Conservation (phyloP, 1,140 invertebrate genomes). For the Hyposmocoma kahamanoa region DNA sequence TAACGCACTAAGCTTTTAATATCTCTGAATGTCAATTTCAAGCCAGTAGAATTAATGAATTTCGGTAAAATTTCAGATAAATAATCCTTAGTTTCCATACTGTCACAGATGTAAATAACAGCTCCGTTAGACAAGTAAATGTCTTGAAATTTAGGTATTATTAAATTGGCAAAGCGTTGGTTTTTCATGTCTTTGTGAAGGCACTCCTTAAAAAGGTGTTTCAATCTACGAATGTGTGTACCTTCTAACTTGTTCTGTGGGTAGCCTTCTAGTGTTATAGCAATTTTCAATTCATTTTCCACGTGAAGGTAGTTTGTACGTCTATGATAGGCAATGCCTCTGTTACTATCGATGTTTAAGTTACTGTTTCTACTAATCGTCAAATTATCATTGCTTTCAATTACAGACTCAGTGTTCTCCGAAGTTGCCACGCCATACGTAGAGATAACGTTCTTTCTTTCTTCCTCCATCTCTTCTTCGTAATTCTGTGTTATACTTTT, state of each 20-base stretch:
- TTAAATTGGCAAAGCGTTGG: constrained; percentile 43
- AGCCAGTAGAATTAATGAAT: constrained; percentile 45
- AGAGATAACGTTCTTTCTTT: constrained; percentile 7
- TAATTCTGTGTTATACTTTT: constrained; percentile 12
- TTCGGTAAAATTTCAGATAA: constrained; percentile 47
- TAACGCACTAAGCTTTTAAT: constrained; percentile 49
- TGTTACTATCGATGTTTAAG: constrained; percentile 51
- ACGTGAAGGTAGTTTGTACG: constrained; percentile 60
- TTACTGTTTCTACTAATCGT: constrained; percentile 33
- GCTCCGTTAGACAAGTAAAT: constrained; percentile 58
- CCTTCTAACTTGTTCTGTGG: constrained; percentile 56
- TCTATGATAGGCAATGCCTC: constrained; percentile 56
- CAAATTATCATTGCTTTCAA: constrained; percentile 43
- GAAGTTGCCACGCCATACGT: constrained; percentile 28
- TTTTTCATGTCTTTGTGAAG: constrained; percentile 53
- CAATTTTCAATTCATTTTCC: constrained; percentile 52
- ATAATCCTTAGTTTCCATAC: constrained; percentile 60
- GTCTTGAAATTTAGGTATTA: constrained; percentile 57
- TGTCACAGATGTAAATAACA: constrained; percentile 62
- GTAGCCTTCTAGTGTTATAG: constrained; percentile 52
- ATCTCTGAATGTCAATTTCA: constrained; percentile 49
- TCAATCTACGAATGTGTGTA: constrained; percentile 45
- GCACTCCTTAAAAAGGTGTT: constrained; percentile 54
- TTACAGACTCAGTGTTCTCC: constrained; percentile 40
- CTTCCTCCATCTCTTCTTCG: constrained; percentile 16